Evolutionary conservation across 1,140 invertebrate genomes (phyloP), one percentile per base, ranked within the genome.

Genomic region (Achatina immaculata): DNA sequence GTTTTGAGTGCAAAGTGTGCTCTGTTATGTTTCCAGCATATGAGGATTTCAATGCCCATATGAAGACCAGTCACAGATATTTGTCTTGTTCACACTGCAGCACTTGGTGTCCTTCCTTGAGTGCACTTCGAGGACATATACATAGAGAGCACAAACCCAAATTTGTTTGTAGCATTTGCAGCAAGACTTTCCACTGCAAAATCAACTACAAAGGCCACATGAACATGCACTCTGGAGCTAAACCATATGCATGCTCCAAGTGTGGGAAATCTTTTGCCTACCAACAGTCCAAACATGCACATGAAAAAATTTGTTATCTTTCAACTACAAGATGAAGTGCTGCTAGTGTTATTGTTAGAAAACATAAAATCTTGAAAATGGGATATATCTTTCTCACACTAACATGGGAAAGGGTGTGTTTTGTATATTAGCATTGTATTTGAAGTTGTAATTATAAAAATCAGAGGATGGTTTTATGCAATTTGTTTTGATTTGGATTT

Each of bases 191-290:
- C 28, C 77, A 69, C 31, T 78, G 77, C 42, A 78, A 69, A 34
- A 69, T 78, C 66, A 78, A 78, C 65, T 78, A n/a, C 65, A 68
- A 43, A 34, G 77, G 77, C 31, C 77, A 78, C 43, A 78, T 78
- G 77, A 78, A 78, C 28, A 78, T 78, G 77, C 77, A 78, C n/a
- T 45, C n/a, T 45, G 77, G 77, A 31, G 43, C 42, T 19, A 78
- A 78, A 31, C 77, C 77, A 31, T 78, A 78, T 28, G 31, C 42
- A 19, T 78, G 77, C 48, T 21, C 28, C 9, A 78, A 45, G 28
- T 78, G 77, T 69, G 62, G 42, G 34, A 78, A 78, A 69, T 31
- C 62, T 6, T 78, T 78, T 69, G 65, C 77, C 24, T 78, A 78
- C 31, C 77, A 78, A 42, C 77, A 78, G 40, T 78, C 77, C 1